Evolutionary conservation across 2,797 vertebrate species (phyloP).

Genomic region (Sternarchorhynchus goeldii): DNA sequence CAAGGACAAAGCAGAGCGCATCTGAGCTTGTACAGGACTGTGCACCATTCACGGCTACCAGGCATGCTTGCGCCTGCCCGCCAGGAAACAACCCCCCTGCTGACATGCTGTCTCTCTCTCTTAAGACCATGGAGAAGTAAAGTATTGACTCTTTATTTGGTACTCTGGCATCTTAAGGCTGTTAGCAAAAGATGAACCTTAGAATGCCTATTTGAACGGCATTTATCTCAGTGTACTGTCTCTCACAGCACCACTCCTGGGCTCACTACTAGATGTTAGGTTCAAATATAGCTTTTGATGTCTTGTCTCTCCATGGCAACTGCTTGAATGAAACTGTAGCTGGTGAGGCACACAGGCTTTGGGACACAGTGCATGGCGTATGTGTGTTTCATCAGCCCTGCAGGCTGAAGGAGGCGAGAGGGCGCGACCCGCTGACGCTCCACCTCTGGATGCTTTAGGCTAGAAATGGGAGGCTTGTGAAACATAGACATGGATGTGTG

Average conservation of each 20-base stretch:
- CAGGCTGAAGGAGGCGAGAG: slow-evolving; percentile 31
- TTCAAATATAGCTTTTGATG: slow-evolving; percentile 51
- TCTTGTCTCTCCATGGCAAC: slow-evolving; percentile 52
- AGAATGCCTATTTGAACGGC: background rate
- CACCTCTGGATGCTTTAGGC: background rate
- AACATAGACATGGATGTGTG: background rate
- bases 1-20: slow-evolving; percentile 20
- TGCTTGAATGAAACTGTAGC: slow-evolving; percentile 33
- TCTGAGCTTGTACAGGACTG: background rate
- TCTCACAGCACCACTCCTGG: background rate
- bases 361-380: slow-evolving; percentile 12
- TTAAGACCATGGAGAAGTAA: too few relatives aligned
- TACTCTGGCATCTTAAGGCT: too few relatives aligned
- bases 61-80: background rate
- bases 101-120: too few relatives aligned
- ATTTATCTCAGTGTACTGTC: slow-evolving; percentile 8
- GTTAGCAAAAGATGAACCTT: background rate
- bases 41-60: slow-evolving; percentile 9
- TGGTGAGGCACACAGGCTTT: slow-evolving; percentile 14
- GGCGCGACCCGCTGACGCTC: slow-evolving; percentile 8
- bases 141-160: too few relatives aligned
- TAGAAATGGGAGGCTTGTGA: background rate
- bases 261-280: background rate
- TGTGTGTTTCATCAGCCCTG: slow-evolving; percentile 9
- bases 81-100: too few relatives aligned